Evolutionary conservation across 1,140 invertebrate genomes (phyloP), one percentile per base, ranked within the genome.

Genomic region (Drosophila sp.): DNA sequence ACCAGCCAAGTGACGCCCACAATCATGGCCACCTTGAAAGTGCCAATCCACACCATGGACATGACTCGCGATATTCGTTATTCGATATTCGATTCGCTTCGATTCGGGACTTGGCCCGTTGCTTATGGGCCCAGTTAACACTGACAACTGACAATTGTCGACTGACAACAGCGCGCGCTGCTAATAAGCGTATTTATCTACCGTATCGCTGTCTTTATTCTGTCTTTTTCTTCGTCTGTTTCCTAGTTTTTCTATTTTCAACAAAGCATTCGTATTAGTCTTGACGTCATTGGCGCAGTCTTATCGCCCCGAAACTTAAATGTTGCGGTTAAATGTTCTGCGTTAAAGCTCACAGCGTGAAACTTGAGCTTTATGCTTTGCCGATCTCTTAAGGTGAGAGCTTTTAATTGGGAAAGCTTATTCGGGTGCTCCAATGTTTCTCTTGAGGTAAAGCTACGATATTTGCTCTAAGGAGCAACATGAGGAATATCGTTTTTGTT

Each of bases 11-110:
- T 94, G 34, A 92, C 90, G 36, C 93, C 93, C 74, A 94, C 91
- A 62, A 94, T 94, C 76, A 94, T 91, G 67, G 93, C 92, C 64
- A 94, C 82, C 92, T 93, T 94, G 80, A 94, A 92, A 71, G 92
- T 90, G 64, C 93, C 92, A 92, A 94, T 93, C 93, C 93, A 94
- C 48, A 94, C 51, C 32, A 93, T 72, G 72, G 93, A 93, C 94
- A 94, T 94, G 71, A n/a, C 57, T 25, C 27, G 3, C 27, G n/a
- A 13, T n/a, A 11, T 0, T 14, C 9, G n/a, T 8, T 13, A 25
- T n/a, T 21, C 21, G 21, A 21, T 21, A 21, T 21, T 21, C 21
- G 21, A 21, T 21, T 21, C 21, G 21, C 1, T 2, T 21, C 4
- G 21, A 21, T 21, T 21, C 21, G 1, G 1, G 69, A 21, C 46